Evolutionary conservation across 2,797 vertebrate species (phyloP).

Genomic region (Rousettus madagascariensis): DNA sequence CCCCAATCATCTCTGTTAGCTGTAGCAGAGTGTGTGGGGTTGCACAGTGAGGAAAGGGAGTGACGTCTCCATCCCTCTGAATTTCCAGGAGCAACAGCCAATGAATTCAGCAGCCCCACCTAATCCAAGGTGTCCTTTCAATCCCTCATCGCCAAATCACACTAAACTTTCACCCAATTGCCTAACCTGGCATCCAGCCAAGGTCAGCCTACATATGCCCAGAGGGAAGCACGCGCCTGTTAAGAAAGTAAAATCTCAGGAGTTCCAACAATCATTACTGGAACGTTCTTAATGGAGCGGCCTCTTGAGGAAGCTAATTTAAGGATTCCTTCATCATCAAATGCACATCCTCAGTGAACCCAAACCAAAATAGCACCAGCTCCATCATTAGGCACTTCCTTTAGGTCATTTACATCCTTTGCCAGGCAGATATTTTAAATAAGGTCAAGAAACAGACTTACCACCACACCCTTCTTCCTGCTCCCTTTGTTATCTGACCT

Average conservation of each 20-base stretch:
- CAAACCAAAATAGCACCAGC: constrained; percentile 38
- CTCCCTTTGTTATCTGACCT: constrained; percentile 37
- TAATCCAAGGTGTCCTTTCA: not conserved
- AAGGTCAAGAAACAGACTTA: constrained; percentile 56
- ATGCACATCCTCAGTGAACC: not conserved
- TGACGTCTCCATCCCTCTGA: not conserved
- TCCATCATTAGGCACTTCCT: constrained; percentile 53
- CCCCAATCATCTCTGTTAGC: not conserved
- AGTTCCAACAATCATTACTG: not conserved
- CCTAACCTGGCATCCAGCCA: not conserved
- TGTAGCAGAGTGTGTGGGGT: not conserved
- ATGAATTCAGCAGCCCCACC: not conserved
- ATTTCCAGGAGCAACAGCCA: not conserved
- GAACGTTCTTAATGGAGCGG: constrained; percentile 8
- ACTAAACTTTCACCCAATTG: not conserved
- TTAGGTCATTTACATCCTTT: constrained; percentile 54
- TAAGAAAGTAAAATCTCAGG: constrained; percentile 46
- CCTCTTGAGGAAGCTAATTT: constrained; percentile 18
- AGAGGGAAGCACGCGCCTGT: not conserved
- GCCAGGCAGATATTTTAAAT: constrained; percentile 4
- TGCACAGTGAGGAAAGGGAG: not conserved
- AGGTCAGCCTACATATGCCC: not conserved
- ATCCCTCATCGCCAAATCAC: not conserved
- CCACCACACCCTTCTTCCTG: constrained; percentile 59
- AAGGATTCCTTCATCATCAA: constrained; percentile 41